Conservation (phyloP, 1,140 invertebrate species). For the Camponotus pennsylvanicus region DNA sequence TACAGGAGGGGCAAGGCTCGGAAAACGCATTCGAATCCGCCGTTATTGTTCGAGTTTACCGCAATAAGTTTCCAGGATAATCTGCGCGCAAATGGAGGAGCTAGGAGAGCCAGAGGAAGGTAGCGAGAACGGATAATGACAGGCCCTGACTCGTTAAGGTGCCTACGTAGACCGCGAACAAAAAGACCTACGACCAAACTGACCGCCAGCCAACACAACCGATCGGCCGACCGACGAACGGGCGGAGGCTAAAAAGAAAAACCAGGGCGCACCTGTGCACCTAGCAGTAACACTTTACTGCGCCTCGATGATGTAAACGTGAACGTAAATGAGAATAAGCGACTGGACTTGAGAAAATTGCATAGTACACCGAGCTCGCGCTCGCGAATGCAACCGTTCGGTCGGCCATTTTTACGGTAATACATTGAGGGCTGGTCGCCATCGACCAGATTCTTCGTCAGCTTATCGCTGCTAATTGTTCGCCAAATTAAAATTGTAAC, state of each 20-base stretch:
- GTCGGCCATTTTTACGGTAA: not conserved
- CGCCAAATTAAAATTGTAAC: conserved; percentile 20
- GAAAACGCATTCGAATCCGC: conserved; percentile 80
- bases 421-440: not conserved
- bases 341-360: conserved; percentile 80
- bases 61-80: conserved; percentile 84
- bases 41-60: conserved; percentile 83
- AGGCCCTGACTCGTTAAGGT: conserved; percentile 83
- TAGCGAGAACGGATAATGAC: conserved; percentile 84
- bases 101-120: conserved; percentile 58
- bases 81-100: conserved; percentile 78
- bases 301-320: conserved; percentile 84
- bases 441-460: not conserved
- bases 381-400: conserved; percentile 28
- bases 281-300: conserved; percentile 83
- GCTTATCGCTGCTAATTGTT: conserved; percentile 1
- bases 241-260: conserved; percentile 76
- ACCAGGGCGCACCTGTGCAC: conserved; percentile 83
- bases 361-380: conserved; percentile 65
- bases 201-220: conserved; percentile 60
- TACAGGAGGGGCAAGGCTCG: conserved; percentile 41
- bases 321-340: conserved; percentile 84
- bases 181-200: conserved; percentile 79
- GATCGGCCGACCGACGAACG: conserved; percentile 61
- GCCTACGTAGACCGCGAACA: conserved; percentile 74